phyloP scores from a whole-genome alignment of 2,113 vertebrate species.

The Eira barbara region DNA sequence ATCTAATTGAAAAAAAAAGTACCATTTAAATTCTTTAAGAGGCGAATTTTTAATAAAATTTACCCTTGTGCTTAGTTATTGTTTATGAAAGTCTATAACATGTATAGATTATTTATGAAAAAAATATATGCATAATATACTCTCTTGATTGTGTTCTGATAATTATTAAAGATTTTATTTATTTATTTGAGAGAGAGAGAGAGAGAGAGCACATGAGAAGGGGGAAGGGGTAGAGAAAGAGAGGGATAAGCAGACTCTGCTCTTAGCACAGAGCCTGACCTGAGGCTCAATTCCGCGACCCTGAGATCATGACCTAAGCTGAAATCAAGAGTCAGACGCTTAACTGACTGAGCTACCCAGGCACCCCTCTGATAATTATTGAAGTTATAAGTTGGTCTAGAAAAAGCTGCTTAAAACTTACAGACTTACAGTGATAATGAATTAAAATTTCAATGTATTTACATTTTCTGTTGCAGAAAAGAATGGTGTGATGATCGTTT shows the following conservation, averaged over 20 bases:
- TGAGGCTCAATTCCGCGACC: background rate
- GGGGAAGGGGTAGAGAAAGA: background rate
- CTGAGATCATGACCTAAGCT: background rate
- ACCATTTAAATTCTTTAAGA: background rate
- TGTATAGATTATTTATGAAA: background rate
- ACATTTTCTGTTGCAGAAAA: background rate
- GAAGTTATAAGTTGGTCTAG: background rate
- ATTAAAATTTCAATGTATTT: background rate
- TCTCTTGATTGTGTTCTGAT: background rate
- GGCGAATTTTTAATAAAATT: background rate
- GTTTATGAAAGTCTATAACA: background rate
- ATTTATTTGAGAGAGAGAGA: background rate
- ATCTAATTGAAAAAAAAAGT: background rate
- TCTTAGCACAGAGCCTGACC: background rate
- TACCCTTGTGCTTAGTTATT: background rate
- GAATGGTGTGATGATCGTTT: background rate
- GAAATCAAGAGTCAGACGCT: background rate
- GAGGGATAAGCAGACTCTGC: background rate
- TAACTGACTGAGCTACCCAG: background rate
- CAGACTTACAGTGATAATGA: background rate
- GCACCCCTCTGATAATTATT: background rate
- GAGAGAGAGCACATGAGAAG: background rate
- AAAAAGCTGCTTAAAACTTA: constrained; percentile 17
- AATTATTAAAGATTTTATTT: background rate
- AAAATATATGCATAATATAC: background rate